Base-by-base conservation (phyloP, 2,797 vertebrate species). In the Ispidina picta region DNA sequence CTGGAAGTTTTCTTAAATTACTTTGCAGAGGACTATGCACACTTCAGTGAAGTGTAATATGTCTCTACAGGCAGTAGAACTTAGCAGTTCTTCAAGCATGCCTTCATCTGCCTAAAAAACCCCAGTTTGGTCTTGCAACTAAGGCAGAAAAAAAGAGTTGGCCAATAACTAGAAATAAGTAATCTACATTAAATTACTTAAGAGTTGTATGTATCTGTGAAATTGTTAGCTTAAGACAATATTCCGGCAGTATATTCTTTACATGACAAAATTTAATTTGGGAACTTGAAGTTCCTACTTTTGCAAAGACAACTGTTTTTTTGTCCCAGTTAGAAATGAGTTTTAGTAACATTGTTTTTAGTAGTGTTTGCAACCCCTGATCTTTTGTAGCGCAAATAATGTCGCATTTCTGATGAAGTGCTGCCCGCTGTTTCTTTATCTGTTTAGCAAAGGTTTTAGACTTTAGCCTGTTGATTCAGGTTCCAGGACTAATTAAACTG, bases 11-110 rank as follows among this genome's bases (percentile, higher is more conserved):
- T 74, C 12, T 52, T 80, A 54, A 41, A 44, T 79, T 86, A 15
- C 8, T 52, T 8, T 75, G 82, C 21, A 41, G 9, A 78, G 39
- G 21, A 54, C 52, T 4, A 4, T 63, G 44, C 3, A 5, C 9
- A 26, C 17, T 52, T n/a, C 9, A 66, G 20, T 0, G 0, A 55
- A 84, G 52, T 6, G 37, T 37, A 22, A 4, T 1, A 19, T 31
- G 19, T 75, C 22, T 72, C 17, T 72, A 5, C 20, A 63, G 39
- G 39, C 13, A 59, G 13, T 25, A 33, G 43, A 78, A 56, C 2
- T 1, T 33, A 56, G 12, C 16, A 62, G n/a, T 64, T 28, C 54
- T 89, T 70, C 25, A 68, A n/a, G 17, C 17, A 37, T 70, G 19
- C 33, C 21, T 12, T 79, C 5, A 11, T 29, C 19, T 9, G 14